phyloP scores from a whole-genome alignment of 35 echinoderm and acorn worm genomes.

The Eucidaris tribuloides region DNA sequence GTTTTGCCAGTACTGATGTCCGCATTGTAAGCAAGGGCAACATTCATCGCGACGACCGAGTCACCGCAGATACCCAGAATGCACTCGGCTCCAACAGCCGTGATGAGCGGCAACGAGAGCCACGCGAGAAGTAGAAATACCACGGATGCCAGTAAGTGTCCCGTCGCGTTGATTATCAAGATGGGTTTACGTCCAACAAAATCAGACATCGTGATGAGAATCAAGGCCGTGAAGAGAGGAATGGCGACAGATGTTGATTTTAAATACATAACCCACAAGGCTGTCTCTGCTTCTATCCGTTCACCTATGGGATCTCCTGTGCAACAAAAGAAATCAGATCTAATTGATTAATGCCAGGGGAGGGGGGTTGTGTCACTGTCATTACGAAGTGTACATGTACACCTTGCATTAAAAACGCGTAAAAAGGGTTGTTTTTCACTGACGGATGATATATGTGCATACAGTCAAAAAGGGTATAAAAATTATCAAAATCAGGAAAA shows the following conservation, averaged over 20 bases:
- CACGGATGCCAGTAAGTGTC: constrained; percentile 21
- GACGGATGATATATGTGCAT: neutral
- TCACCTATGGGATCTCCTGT: constrained; percentile 11
- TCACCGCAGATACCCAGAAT: constrained; percentile 42
- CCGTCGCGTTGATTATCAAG: constrained; percentile 25
- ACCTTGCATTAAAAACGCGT: no score
- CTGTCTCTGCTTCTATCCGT: constrained; percentile 46
- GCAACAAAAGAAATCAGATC: neutral
- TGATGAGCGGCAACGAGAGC: neutral
- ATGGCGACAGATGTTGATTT: constrained; percentile 35
- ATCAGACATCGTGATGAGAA: constrained; percentile 30
- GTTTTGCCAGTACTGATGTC: constrained; percentile 15
- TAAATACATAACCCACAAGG: constrained; percentile 55
- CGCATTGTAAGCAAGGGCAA: constrained; percentile 24
- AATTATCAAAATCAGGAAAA: no score
- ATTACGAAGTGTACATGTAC: no score
- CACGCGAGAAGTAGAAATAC: constrained; percentile 26
- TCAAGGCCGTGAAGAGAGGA: constrained; percentile 14
- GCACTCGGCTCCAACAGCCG: constrained; percentile 10
- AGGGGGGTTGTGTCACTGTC: no score
- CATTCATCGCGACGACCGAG: neutral
- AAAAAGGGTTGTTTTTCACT: no score
- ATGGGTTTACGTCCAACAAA: constrained; percentile 46
- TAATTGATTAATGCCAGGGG: neutral
- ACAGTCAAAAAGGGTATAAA: neutral